phyloP scores from a whole-genome alignment of 2,113 vertebrate species.

The Oncorhynchus keta region DNA sequence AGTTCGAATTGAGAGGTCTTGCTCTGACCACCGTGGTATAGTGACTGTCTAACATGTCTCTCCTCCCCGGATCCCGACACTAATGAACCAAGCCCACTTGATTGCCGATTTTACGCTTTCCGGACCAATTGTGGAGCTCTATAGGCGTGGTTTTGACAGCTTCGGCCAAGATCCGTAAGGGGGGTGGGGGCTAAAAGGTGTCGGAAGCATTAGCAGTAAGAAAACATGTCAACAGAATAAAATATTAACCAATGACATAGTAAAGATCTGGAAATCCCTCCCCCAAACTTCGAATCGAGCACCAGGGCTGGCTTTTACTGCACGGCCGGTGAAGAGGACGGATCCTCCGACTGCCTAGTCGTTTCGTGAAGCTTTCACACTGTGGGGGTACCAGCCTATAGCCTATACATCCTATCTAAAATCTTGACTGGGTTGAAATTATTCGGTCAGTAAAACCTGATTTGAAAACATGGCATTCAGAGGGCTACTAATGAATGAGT shows the following conservation, averaged over 20 bases:
- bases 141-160: constrained; percentile 83
- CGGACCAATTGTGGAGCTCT: constrained; percentile 79
- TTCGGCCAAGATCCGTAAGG: constrained; percentile 70
- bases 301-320: constrained; percentile 36
- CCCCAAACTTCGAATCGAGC: constrained; percentile 58
- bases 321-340: constrained; percentile 39
- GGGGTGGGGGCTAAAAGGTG: constrained; percentile 73
- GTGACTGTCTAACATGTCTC: constrained; percentile 77
- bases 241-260: constrained; percentile 95
- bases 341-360: constrained; percentile 9
- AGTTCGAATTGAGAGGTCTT: constrained; percentile 64
- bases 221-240: constrained; percentile 99
- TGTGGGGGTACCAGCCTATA: neutral
- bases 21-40: constrained; percentile 71
- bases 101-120: constrained; percentile 85
- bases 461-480: neutral
- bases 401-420: neutral
- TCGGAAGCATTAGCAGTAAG: constrained; percentile 94
- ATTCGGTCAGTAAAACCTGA: neutral
- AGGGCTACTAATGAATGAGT: neutral
- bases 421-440: neutral
- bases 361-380: neutral
- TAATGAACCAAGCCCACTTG: constrained; percentile 83
- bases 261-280: constrained; percentile 70
- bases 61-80: constrained; percentile 71